A percentile compares a stretch with the other conserved stretches of the same genome.
Conservation (phyloP, 2,888 invertebrate genomes). For the Catotricha subobsoleta region DNA sequence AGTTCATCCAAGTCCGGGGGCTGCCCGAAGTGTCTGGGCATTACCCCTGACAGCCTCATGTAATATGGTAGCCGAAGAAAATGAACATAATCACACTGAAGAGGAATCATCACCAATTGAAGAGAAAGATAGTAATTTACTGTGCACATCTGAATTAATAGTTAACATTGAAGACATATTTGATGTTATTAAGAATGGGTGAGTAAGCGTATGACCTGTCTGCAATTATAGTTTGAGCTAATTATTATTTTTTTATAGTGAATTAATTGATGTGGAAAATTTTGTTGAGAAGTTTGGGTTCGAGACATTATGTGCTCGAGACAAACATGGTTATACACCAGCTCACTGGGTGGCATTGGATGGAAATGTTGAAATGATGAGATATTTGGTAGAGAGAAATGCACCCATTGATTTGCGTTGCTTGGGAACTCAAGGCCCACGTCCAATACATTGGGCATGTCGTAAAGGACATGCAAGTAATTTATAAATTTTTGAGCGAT, state of each 20-base stretch:
- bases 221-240: not conserved
- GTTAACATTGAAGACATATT: conserved; percentile 52
- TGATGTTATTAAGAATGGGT: conserved; percentile 74
- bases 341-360: conserved; percentile 77
- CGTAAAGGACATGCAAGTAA: conserved; percentile 63
- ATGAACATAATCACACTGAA: conserved; percentile 31
- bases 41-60: conserved; percentile 61
- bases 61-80: conserved; percentile 57
- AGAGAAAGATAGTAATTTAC: conserved; percentile 31
- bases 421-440: conserved; percentile 71
- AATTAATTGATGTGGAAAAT: conserved; percentile 66
- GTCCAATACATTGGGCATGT: conserved; percentile 89
- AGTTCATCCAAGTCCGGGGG: conserved; percentile 73
- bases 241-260: conserved; percentile 32
- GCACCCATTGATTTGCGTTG: conserved; percentile 76
- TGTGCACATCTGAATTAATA: conserved; percentile 22
- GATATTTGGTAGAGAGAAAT: conserved; percentile 65
- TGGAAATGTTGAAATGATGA: conserved; percentile 77
- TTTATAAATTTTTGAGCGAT: not conserved
- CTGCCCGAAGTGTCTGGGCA: conserved; percentile 79
- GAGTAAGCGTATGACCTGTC: conserved; percentile 16
- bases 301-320: conserved; percentile 58
- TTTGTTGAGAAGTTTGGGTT: conserved; percentile 65
- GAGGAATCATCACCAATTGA: conserved; percentile 26
- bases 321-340: conserved; percentile 84